Conservation (phyloP, 2,888 invertebrate genomes). For the Apotomis turbidana region DNA sequence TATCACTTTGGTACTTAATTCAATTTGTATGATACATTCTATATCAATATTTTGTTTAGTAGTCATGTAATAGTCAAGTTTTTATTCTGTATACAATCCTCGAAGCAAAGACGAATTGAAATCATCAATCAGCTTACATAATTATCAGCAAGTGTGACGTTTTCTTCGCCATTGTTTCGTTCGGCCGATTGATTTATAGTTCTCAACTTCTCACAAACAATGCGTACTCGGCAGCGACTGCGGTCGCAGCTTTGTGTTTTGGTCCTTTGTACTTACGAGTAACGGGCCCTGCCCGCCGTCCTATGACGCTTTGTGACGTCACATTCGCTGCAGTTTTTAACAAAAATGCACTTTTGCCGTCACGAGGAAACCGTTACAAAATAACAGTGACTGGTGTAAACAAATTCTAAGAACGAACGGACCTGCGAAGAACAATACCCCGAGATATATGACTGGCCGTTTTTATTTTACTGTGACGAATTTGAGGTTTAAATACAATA, state of each 20-base stretch:
- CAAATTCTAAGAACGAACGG: slow-evolving; percentile 72
- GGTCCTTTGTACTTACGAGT: slow-evolving; percentile 67
- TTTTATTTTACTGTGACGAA: slow-evolving; percentile 71
- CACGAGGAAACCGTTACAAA: slow-evolving; percentile 65
- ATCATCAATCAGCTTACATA: slow-evolving; percentile 9
- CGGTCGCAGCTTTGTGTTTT: slow-evolving; percentile 74
- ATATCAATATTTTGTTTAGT: too few species aligned
- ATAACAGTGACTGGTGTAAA: slow-evolving; percentile 80
- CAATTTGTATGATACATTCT: too few species aligned
- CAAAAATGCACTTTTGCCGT: slow-evolving; percentile 79
- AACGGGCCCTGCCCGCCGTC: slow-evolving; percentile 62
- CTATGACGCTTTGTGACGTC: slow-evolving; percentile 75
- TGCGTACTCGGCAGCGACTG: slow-evolving; percentile 66
- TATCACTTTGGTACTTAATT: too few species aligned
- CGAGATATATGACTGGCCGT: slow-evolving; percentile 72
- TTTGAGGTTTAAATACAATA: slow-evolving; percentile 76
- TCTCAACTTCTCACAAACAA: slow-evolving; percentile 53
- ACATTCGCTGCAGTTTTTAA: slow-evolving; percentile 63
- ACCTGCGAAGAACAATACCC: slow-evolving; percentile 67
- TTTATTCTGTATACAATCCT: background rate
- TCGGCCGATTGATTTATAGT: slow-evolving; percentile 63
- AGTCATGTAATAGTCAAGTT: too few species aligned
- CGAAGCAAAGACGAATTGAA: background rate
- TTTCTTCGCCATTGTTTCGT: slow-evolving; percentile 44
- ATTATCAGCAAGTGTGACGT: slow-evolving; percentile 19